Base-by-base conservation (phyloP, 1,140 invertebrate genomes). In the Drosophila sechellia region DNA sequence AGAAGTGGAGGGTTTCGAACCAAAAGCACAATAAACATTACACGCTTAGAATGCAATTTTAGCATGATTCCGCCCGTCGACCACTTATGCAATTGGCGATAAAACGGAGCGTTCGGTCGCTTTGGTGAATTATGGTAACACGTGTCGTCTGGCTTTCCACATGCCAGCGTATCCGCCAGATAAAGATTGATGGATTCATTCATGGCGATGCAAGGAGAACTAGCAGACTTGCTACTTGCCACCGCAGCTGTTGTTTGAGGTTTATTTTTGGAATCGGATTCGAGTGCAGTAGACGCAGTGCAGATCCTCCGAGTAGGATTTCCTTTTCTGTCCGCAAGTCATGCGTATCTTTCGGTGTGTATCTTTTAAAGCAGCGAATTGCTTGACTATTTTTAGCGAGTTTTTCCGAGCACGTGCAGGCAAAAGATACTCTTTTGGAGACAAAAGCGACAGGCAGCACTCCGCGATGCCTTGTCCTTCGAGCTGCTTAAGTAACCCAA, bases 151-250 rank as follows among this genome's bases (percentile, higher is more conserved):
- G 65, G 35, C 5, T 56, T 57, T 17, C 54, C 81, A 85, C 74
- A 85, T 78, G 81, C 49, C 79, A 50, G 54, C 79, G 66, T 85
- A 64, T 86, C 66, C 68, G 56, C 56, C 40, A 80, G 77, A 85
- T 84, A 69, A n/a, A 49, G 43, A 70, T 57, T 56, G 27, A 50
- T 50, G 39, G 25, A 22, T 72, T 72, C 69, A 72, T 72, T 72
- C 69, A 72, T 72, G 40, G 25, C 31, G 8, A 27, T 39, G 37
- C 31, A 10, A 34, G 46, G 37, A 50, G 48, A 59, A 52, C 46
- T 55, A 35, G 20, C 64, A 68, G 60, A 65, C 64, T 22, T 22
- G 22, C 5, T 45, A 48, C 50, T 56, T 15, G 11, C 31, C n/a
- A 43, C 25, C 31, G 17, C 46, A 70, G 34, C 34, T 48, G 46